Evolutionary conservation across 2,113 vertebrate species (phyloP).

Genomic region (Dasyurus viverrinus): DNA sequence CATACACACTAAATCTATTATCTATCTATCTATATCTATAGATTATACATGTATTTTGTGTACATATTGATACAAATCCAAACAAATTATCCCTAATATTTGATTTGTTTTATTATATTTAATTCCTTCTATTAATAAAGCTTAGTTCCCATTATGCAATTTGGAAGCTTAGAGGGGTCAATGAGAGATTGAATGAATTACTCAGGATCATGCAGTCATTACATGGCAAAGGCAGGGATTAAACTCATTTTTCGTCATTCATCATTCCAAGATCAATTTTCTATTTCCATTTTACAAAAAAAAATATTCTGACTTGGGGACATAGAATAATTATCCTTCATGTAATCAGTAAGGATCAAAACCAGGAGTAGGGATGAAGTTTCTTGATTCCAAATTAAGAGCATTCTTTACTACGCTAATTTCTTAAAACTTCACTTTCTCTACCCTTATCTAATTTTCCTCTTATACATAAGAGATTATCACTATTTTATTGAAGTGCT

Average conservation of each 20-base stretch:
- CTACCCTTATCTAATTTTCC: not conserved
- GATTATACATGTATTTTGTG: not conserved
- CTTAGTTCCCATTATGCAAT: not conserved
- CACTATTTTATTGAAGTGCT: not conserved
- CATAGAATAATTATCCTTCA: not conserved
- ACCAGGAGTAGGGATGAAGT: not conserved
- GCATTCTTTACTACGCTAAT: not conserved
- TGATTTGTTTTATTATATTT: no score
- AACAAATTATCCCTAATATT: not conserved
- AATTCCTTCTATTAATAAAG: not conserved
- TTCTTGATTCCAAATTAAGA: not conserved
- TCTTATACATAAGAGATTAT: not conserved
- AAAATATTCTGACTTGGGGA: not conserved
- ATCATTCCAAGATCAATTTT: not conserved
- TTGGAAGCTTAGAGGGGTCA: not conserved
- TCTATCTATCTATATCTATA: no score
- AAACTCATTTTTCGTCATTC: not conserved
- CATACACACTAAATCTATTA: no score
- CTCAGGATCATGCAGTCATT: not conserved
- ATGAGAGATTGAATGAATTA: not conserved
- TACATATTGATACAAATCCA: not conserved
- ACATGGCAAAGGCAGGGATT: not conserved
- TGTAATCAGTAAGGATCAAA: not conserved
- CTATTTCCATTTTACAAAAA: not conserved
- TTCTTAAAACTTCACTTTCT: not conserved